phyloP scores from a whole-genome alignment of 2,888 invertebrate genomes.

The Pteria penguin region DNA sequence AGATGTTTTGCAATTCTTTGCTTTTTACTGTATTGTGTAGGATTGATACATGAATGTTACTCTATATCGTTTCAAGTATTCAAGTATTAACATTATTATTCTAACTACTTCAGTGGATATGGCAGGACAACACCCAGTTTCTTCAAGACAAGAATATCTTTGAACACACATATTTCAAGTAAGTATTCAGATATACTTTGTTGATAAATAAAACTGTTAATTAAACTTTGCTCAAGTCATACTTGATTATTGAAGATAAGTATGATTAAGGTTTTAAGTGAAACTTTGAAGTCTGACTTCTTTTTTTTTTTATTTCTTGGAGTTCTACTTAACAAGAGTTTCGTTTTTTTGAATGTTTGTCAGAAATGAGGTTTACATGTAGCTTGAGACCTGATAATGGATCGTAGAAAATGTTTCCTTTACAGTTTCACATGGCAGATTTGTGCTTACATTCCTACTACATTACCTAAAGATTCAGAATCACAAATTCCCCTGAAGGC shows the following conservation, averaged over 20 bases:
- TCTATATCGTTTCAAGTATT: not conserved
- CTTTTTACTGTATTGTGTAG: no score
- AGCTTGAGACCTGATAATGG: no score
- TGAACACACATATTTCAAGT: constrained; percentile 97
- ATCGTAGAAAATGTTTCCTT: no score
- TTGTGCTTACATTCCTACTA: constrained; percentile 95
- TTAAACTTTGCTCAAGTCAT: not conserved
- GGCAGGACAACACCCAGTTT: constrained; percentile 98
- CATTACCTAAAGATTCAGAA: constrained; percentile 85
- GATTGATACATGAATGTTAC: not conserved
- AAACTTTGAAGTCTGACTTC: not conserved
- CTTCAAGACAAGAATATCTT: constrained; percentile 97
- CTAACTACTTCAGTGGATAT: constrained; percentile 87
- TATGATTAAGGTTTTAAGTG: not conserved
- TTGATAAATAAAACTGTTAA: no score
- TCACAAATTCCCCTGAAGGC: constrained; percentile 86
- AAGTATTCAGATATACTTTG: no score
- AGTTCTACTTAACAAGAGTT: no score
- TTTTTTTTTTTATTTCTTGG: no score
- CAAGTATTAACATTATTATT: not conserved
- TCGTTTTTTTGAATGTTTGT: no score
- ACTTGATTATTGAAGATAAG: not conserved
- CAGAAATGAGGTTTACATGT: no score
- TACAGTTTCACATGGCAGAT: constrained; percentile 97
- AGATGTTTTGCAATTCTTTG: no score